Percentiles rank a stretch among this genome's conserved stretches.
Evolutionary conservation across 2,113 vertebrate species (phyloP).

Genomic region (Aptenodytes patagonicus): DNA sequence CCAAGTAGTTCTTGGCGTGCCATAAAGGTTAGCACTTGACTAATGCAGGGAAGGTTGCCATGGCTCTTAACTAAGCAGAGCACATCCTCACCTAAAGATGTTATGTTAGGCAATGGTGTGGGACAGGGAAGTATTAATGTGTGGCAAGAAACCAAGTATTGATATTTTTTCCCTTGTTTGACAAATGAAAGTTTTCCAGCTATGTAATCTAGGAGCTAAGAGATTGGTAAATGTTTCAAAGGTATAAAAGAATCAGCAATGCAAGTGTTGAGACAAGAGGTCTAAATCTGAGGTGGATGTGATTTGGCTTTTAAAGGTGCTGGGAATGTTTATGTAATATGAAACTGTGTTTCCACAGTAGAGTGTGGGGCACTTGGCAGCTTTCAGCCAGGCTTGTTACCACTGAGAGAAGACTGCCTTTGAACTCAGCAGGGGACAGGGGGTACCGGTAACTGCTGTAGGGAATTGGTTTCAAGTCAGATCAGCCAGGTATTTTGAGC

Average conservation of each 20-base stretch:
- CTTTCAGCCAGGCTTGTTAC: slow-evolving; percentile 37
- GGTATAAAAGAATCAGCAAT: slow-evolving; percentile 5
- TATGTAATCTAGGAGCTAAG: background rate
- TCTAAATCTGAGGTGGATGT: slow-evolving; percentile 20
- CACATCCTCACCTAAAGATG: slow-evolving; percentile 53
- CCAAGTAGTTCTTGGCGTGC: slow-evolving; percentile 56
- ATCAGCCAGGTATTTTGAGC: slow-evolving; percentile 56
- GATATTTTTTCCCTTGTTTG: slow-evolving; percentile 32
- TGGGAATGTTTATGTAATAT: slow-evolving; percentile 38
- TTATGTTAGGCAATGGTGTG: background rate
- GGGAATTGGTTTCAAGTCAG: slow-evolving; percentile 61
- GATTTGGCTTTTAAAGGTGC: slow-evolving; percentile 44
- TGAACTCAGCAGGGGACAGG: slow-evolving; percentile 70
- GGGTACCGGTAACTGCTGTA: slow-evolving; percentile 41
- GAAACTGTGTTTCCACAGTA: slow-evolving; percentile 46
- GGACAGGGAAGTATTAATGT: slow-evolving; percentile 13
- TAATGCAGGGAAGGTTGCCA: slow-evolving; percentile 48
- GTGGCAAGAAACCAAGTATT: slow-evolving; percentile 29
- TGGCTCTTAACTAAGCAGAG: slow-evolving; percentile 37
- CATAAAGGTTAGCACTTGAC: slow-evolving; percentile 59
- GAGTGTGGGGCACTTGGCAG: slow-evolving; percentile 64
- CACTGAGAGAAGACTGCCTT: slow-evolving; percentile 52
- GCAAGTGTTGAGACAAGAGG: background rate
- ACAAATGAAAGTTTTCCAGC: slow-evolving; percentile 25
- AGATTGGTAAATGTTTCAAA: background rate